phyloP scores from a whole-genome alignment of 2,888 invertebrate genomes.

The Odontothrips loti region DNA sequence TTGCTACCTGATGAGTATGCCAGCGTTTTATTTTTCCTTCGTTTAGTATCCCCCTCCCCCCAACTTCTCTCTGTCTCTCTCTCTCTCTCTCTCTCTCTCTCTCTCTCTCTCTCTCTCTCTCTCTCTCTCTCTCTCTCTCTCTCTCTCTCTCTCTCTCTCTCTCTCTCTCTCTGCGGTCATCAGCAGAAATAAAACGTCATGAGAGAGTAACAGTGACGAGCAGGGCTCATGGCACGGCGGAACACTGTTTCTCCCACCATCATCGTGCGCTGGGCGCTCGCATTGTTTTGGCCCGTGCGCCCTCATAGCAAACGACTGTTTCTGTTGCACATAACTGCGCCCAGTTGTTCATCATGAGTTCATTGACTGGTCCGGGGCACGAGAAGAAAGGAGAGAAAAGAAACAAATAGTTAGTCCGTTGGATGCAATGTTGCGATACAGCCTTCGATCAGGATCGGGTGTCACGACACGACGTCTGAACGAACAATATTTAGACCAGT shows the following conservation, averaged over 20 bases:
- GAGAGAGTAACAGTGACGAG: constrained; percentile 19
- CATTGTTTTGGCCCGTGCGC: not conserved
- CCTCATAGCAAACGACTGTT: too few relatives aligned
- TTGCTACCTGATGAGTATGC: not conserved
- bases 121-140: too few relatives aligned
- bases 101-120: too few relatives aligned
- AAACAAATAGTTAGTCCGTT: not conserved
- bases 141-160: too few relatives aligned
- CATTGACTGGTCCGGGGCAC: not conserved
- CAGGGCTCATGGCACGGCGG: too few relatives aligned
- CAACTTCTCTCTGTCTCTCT: not conserved
- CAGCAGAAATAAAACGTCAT: constrained; percentile 17
- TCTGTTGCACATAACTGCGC: too few relatives aligned
- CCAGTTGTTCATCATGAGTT: too few relatives aligned
- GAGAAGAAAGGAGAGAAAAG: not conserved
- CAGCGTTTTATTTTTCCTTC: not conserved
- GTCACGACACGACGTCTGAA: too few relatives aligned
- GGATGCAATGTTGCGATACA: too few relatives aligned
- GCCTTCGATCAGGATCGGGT: too few relatives aligned
- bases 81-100: not conserved
- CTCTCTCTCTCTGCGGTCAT: not conserved
- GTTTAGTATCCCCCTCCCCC: not conserved
- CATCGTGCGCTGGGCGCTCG: not conserved
- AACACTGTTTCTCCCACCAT: constrained; percentile 5
- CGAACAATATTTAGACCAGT: too few relatives aligned